These are phyloP conservation scores for Toxotes jaculatrix DNA, from an alignment of 2,113 vertebrate species.

Conservation along the genomic window DNA sequence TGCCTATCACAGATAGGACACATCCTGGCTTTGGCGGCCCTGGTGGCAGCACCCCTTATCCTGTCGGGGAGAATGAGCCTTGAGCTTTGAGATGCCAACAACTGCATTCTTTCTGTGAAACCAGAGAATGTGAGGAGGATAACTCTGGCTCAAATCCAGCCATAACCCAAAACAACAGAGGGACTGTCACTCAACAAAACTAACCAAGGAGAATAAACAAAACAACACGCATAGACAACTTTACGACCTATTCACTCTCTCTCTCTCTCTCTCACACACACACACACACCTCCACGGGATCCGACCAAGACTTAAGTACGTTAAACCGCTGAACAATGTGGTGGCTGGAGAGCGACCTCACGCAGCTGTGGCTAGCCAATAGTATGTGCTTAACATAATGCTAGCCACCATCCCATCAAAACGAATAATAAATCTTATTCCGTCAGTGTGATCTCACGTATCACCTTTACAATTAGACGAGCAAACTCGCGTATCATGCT, in stretches of 20 bases:
- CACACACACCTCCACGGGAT: slow-evolving; percentile 22
- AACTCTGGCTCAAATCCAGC: slow-evolving; percentile 36
- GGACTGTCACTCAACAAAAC: slow-evolving; percentile 18
- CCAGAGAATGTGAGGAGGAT: slow-evolving; percentile 30
- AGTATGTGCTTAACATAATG: background rate
- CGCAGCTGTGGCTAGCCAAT: slow-evolving; percentile 32
- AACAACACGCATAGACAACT: slow-evolving; percentile 1
- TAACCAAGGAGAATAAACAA: background rate
- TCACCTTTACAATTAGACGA: background rate
- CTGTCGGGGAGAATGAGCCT: slow-evolving; percentile 7
- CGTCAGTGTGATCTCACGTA: background rate
- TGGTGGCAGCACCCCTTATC: slow-evolving; percentile 4
- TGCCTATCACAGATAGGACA: slow-evolving; percentile 30
- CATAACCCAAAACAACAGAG: slow-evolving; percentile 41
- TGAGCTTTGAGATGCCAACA: slow-evolving; percentile 23
- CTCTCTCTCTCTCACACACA: background rate
- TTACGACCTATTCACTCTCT: background rate
- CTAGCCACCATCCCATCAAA: background rate
- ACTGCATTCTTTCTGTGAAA: slow-evolving; percentile 53
- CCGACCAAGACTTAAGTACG: slow-evolving; percentile 24
- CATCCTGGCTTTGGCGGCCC: slow-evolving; percentile 26
- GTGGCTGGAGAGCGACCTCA: slow-evolving; percentile 30
- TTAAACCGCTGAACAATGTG: slow-evolving; percentile 64
- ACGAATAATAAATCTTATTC: background rate
- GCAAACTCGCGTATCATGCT: background rate